Percentiles rank a stretch among this genome's conserved stretches.
phyloP scores from a whole-genome alignment of 2,888 invertebrate genomes.

The Acronicta leporina region DNA sequence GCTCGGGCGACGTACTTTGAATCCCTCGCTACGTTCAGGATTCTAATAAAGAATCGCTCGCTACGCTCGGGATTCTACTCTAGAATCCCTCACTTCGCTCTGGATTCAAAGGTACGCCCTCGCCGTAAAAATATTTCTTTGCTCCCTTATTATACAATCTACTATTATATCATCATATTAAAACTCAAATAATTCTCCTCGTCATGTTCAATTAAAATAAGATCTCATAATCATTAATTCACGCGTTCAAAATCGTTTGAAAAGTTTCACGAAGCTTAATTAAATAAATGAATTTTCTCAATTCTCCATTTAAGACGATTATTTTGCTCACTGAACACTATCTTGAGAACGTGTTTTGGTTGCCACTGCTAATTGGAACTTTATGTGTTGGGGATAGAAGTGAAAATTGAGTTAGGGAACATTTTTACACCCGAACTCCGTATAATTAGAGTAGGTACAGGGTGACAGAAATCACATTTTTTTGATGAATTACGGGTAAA shows the following conservation, averaged over 20 bases:
- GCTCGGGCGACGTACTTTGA: too few relatives aligned
- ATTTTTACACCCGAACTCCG: too few relatives aligned
- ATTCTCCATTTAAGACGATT: slow-evolving; percentile 65
- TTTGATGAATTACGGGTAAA: too few relatives aligned
- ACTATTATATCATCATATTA: background rate
- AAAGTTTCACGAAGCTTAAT: slow-evolving; percentile 61
- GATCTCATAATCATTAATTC: slow-evolving; percentile 58
- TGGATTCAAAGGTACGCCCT: too few relatives aligned
- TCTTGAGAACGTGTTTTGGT: slow-evolving; percentile 36
- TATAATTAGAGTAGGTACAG: too few relatives aligned
- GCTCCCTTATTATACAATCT: too few relatives aligned
- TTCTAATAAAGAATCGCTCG: too few relatives aligned
- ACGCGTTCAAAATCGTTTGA: slow-evolving; percentile 42
- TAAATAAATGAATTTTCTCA: slow-evolving; percentile 69
- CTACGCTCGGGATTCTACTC: too few relatives aligned
- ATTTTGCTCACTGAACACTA: slow-evolving; percentile 63
- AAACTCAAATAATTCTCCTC: slow-evolving; percentile 27
- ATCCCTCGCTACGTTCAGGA: too few relatives aligned
- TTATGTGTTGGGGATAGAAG: slow-evolving; percentile 20
- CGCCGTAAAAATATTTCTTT: too few relatives aligned
- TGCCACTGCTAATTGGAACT: slow-evolving; percentile 45
- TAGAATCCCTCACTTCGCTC: too few relatives aligned
- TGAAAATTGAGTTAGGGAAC: slow-evolving; percentile 3
- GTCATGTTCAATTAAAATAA: slow-evolving; percentile 43
- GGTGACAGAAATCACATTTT: too few relatives aligned